Percentiles rank a stretch among this genome's conserved stretches.
Conservation (phyloP, 2,888 invertebrate species). For the Limnephilus marmoratus region DNA sequence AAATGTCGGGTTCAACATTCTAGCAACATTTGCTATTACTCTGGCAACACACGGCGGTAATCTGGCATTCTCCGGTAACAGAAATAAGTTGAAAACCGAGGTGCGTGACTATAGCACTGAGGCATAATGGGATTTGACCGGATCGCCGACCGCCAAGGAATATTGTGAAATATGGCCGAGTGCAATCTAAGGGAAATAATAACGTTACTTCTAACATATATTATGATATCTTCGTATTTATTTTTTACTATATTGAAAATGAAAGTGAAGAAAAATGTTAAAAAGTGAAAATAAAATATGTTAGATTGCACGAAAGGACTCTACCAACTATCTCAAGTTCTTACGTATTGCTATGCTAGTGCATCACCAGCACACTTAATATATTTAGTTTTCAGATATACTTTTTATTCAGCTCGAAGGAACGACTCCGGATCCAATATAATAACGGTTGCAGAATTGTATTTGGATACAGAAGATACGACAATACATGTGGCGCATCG, state of each 20-base stretch:
- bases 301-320: too few relatives aligned
- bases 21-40: not conserved
- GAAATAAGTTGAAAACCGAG: not conserved
- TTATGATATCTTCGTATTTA: not conserved
- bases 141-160: not conserved
- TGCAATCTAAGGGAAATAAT: not conserved
- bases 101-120: not conserved
- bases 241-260: not conserved
- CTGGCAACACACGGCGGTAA: not conserved
- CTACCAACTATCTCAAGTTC: too few relatives aligned
- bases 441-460: too few relatives aligned
- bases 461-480: too few relatives aligned
- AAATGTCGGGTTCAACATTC: not conserved
- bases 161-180: not conserved
- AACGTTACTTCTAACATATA: not conserved
- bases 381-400: too few relatives aligned
- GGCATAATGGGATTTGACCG: slow-evolving; percentile 3
- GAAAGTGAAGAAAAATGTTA: not conserved
- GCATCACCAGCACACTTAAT: too few relatives aligned
- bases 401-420: too few relatives aligned
- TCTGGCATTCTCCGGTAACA: not conserved
- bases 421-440: too few relatives aligned
- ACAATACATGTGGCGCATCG: too few relatives aligned
- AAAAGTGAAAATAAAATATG: too few relatives aligned
- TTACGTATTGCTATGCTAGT: too few relatives aligned